Conservation (phyloP, 2,113 vertebrate genomes). For the Hystrix cristata region DNA sequence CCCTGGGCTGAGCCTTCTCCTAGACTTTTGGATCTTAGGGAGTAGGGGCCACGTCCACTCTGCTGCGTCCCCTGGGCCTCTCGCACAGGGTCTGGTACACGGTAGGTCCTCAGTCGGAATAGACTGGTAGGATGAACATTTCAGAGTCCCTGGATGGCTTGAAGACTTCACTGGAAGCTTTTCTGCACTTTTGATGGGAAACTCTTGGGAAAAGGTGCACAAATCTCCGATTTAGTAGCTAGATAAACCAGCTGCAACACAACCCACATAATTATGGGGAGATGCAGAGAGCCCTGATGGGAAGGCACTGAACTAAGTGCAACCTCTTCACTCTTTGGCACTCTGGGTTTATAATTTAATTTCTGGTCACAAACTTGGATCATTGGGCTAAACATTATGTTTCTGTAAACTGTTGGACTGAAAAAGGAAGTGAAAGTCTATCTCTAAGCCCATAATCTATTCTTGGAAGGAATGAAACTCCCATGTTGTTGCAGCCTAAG, state of each 20-base stretch:
- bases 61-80: background rate
- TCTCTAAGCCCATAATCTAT: background rate
- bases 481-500: background rate
- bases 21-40: background rate
- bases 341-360: background rate
- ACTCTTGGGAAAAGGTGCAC: background rate
- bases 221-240: background rate
- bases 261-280: background rate
- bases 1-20: background rate
- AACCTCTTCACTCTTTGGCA: background rate
- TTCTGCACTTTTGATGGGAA: conserved; percentile 24
- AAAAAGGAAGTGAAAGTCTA: background rate
- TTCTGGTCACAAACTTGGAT: conserved; percentile 25
- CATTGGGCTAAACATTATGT: background rate
- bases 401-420: background rate
- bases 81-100: rapidly evolving
- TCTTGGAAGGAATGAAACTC: background rate
- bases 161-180: background rate
- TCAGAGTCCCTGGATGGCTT: background rate
- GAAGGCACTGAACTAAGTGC: background rate
- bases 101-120: background rate
- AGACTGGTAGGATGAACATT: background rate
- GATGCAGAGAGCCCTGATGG: background rate
- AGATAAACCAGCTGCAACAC: background rate
- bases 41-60: background rate